Base-by-base conservation (phyloP, 2,888 invertebrate species). In the Dryobotodes eremita region DNA sequence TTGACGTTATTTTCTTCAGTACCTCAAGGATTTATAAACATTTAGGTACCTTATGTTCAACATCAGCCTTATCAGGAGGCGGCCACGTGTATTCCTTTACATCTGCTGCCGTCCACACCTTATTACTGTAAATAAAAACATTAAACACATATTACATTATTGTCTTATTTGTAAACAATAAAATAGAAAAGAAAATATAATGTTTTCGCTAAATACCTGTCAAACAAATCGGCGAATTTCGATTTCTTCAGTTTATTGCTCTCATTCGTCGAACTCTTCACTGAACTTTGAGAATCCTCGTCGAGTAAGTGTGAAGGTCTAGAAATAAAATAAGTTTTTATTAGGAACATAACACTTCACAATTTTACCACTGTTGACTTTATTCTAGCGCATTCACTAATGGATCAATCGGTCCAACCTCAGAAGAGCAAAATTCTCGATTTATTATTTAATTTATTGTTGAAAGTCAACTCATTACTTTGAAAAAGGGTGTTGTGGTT, bases 11-110 rank as follows among this genome's bases (percentile, higher is more conserved):
- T 71, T 71, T 50, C n/a, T n/a, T n/a, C n/a, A n/a, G 3, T 20
- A 10, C 5, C 11, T n/a, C 7, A 53, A 36, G 31, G 31, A 10
- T 46, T 57, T 57, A 20, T 36, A 10, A 57, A 48, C n/a, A 20
- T 57, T 1, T 17, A n/a, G 13, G n/a, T 90, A 96, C 96, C 94
- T 95, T 96, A 72, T 92, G 92, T 77, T 95, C 94, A n/a, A 88
- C 92, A 84, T 93, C 92, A 61, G 92, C 86, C 70, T 88, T 92
- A 53, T 94, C 95, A 92, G 96, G 97, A 53, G 97, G 97, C 11
- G 99, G 99, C 99, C 99, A 99, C 91, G 98, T 98, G 93, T 99
- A 99, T 94, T 99, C 99, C 80, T 98, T 99, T 74, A 99, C 97
- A 93, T 98, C 98, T 75, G 98, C 98, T 26, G 99, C 99, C 36